Base-by-base conservation (phyloP, 1,140 invertebrate species). In the Drosophila albomicans region DNA sequence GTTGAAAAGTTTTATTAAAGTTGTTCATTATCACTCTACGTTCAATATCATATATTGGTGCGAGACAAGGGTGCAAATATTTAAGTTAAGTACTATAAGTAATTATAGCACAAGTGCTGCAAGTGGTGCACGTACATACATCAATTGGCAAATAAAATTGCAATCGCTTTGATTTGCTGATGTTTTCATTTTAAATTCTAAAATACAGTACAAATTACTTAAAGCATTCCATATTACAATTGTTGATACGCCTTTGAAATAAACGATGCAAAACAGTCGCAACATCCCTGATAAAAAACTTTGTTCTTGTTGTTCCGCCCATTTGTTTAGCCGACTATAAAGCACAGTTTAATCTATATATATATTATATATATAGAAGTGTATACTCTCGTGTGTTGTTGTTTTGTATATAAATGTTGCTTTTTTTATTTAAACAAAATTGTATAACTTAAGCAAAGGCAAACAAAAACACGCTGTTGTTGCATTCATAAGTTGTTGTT, bases 11-110 rank as follows among this genome's bases (percentile, higher is more conserved):
- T 16, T 16, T 41, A 59, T 32, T 49, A 10, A 20, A 15, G 4
- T 48, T 71, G 82, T 38, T 63, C 38, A 54, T 75, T 81, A 88
- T 88, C 85, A 88, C 85, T 89, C 85, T 88, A 88, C 75, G 73
- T 66, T 88, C 85, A 88, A 88, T 88, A 88, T 88, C 51, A 74
- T 75, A 89, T 89, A 88, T 88, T 88, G 85, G 85, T 88, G 85
- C 85, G 48, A 88, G 81, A 88, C 75, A 88, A 78, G 70, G 85
- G 85, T 88, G 85, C 85, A 85, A 62, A 28, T 69, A 57, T 75
- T 30, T 64, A 51, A 57, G 30, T 30, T 64, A 51, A 57, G 30
- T 52, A 64, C 11, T 63, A 63, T 64, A 20, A 48, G 41, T 61
- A 72, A 43, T 67, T 49, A 41, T 63, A 71, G 56, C 61, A 72